phyloP scores from a whole-genome alignment of 1,140 invertebrate species.

The Pristionchus pacificus region DNA sequence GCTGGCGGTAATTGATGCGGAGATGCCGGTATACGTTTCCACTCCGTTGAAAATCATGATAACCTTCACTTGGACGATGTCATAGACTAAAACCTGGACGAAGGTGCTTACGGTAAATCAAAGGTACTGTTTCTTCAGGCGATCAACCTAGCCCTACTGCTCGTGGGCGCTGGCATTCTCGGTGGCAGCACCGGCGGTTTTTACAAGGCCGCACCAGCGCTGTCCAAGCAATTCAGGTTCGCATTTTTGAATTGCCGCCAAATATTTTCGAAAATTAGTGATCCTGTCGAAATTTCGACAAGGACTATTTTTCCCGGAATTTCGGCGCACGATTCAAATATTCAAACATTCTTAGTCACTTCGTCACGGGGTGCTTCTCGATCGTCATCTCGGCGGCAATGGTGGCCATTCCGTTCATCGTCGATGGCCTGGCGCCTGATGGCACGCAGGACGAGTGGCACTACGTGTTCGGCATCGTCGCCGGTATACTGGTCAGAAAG shows the following conservation, averaged over 20 bases:
- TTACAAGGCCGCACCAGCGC: constrained; percentile 25
- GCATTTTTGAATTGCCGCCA: neutral
- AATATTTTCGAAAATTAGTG: neutral
- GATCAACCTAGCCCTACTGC: constrained; percentile 13
- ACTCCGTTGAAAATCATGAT: constrained; percentile 28
- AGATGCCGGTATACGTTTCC: neutral
- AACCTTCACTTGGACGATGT: constrained; percentile 26
- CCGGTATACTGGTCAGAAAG: constrained; percentile 13
- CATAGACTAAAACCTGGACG: constrained; percentile 5
- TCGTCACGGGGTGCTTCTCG: constrained; percentile 30
- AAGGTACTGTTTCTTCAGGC: constrained; percentile 15
- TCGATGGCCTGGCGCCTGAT: constrained; percentile 31
- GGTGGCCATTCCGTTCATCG: constrained; percentile 38
- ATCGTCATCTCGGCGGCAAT: constrained; percentile 34
- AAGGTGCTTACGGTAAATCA: too few relatives aligned
- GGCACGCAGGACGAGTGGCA: constrained; percentile 41
- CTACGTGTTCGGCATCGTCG: constrained; percentile 35
- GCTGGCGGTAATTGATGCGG: constrained; percentile 37
- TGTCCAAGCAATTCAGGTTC: constrained; percentile 6
- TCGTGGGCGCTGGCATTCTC: constrained; percentile 21
- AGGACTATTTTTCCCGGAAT: constrained; percentile 27
- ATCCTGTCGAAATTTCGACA: neutral
- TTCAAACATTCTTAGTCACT: neutral
- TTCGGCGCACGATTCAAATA: constrained; percentile 16
- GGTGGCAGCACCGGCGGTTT: constrained; percentile 31